These are phyloP conservation scores for Pseudomyrmex pallidus DNA, from an alignment of 1,140 invertebrate genomes.

Conservation along the genomic window DNA sequence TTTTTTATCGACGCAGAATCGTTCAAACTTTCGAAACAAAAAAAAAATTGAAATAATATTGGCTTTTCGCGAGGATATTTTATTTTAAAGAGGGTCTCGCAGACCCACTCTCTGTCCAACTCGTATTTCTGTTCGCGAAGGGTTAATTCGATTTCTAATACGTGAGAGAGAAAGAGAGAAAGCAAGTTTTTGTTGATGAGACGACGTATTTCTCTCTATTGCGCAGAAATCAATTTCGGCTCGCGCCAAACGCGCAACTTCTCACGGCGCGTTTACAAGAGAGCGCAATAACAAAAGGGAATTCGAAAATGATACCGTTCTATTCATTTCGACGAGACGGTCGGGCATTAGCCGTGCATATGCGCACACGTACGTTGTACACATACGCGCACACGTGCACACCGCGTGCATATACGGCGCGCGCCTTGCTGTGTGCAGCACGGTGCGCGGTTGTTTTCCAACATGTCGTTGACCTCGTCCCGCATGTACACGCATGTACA, in stretches of 20 bases:
- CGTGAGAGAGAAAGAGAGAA: background rate
- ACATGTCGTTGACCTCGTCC: conserved; percentile 74
- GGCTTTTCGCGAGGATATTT: no score
- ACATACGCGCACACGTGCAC: background rate
- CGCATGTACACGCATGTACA: conserved; percentile 56
- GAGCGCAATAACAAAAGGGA: conserved; percentile 49
- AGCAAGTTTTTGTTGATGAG: background rate
- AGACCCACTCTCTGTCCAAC: no score
- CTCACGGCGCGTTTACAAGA: conserved; percentile 5
- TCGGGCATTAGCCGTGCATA: conserved; percentile 11
- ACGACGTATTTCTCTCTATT: background rate
- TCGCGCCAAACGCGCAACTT: background rate
- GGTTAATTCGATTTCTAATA: conserved; percentile 16
- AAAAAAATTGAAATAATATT: no score
- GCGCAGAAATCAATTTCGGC: conserved; percentile 32
- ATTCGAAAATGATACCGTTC: conserved; percentile 63
- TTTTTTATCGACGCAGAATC: no score
- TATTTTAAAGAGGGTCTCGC: no score
- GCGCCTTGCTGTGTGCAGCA: conserved; percentile 54
- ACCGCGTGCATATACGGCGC: conserved; percentile 36
- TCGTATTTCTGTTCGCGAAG: no score
- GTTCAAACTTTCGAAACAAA: no score
- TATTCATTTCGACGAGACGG: conserved; percentile 35
- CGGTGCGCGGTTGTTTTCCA: conserved; percentile 69
- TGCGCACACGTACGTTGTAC: background rate